Evolutionary conservation across 2,888 invertebrate genomes (phyloP), one percentile per base, ranked within the genome.

Genomic region (Tetranychus piercei): DNA sequence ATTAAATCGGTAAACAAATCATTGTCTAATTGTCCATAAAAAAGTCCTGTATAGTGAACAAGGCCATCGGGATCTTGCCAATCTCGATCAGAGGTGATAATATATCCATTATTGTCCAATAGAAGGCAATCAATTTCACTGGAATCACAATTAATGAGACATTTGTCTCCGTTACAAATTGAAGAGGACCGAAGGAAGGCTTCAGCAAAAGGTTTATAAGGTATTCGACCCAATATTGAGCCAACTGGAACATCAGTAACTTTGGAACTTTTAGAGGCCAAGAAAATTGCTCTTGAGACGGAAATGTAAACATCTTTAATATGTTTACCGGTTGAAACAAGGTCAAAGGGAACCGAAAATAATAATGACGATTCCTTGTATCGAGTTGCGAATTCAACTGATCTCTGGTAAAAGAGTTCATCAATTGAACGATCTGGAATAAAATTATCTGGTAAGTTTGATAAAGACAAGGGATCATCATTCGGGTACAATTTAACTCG

Each of bases 71-170:
- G 20, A 44, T 34, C 34, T 67, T 66, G n/a, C n/a, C n/a, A 64
- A 20, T 43, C 20, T 11, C 45, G 44, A 44, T 94, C 93, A 0
- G 93, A 93, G 67, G 93, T 88, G 74, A 95, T 89, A 74, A 94
- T 90, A 82, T 93, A 95, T 18, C 94, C 95, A 82, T 92, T 94
- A 83, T 94, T 92, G 81, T 95, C 95, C 75, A 95, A 84, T 64
- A 95, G 89, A 81, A 93, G 95, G 82, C 95, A 95, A 81, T 93
- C 92, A 44, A 93, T 84, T 79, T 91, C 90, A 78, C 11, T 44
- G 15, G n/a, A 23, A n/a, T 75, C 70, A 73, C 79, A 79, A 64
- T 76, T 77, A 71, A 77, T 76, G 70, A 74, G 74, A 64, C 78
- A 79, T 8, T 73, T 44, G 20, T 78, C 77, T 20, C 18, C 64